Base-by-base conservation (phyloP, 2,797 vertebrate species). In the Poeciliopsis presidionis region DNA sequence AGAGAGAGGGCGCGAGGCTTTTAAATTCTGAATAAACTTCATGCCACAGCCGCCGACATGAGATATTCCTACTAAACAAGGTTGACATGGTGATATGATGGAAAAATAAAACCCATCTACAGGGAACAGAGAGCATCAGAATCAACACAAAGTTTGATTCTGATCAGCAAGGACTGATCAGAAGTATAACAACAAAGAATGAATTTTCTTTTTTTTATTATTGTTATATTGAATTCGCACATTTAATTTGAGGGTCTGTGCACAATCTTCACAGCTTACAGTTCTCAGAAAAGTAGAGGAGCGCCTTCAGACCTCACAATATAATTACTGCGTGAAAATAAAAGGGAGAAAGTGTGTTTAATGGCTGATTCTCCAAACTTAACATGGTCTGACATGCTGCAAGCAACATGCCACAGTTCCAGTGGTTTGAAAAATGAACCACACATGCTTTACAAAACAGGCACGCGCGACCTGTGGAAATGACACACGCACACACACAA, bases 211-310 rank as follows among this genome's bases (percentile, higher is more conserved):
- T 63, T 22, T 7, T 30, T 3, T 39, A 33, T 33, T 30, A 49
- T 51, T 22, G 0, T 7, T 33, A 70, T 73, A 72, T 39, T 77
- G 63, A 84, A 83, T 80, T 86, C 78, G 82, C 67, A 79, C 69
- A 57, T 83, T 79, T 80, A 79, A 86, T 86, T 79, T 46, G n/a
- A 84, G 79, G 55, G 78, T 83, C 67, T 75, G 83, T 75, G 78
- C 77, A 74, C 47, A 74, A 61, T 77, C 83, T 74, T 79, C 51
- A 7, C 22, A 82, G 25, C 77, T 63, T 73, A 72, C 81, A 86
- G 49, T 67, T 69, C 71, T 46, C 65, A 81, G 70, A 47, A 59
- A 84, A 65, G 75, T 33, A 45, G 49, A 46, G 51, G 25, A 22
- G 22, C 81, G 75, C 55, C 28, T 70, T 85, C n/a, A 77, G 46